phyloP scores from a whole-genome alignment of 2,113 vertebrate species.

The Chamaea fasciata region DNA sequence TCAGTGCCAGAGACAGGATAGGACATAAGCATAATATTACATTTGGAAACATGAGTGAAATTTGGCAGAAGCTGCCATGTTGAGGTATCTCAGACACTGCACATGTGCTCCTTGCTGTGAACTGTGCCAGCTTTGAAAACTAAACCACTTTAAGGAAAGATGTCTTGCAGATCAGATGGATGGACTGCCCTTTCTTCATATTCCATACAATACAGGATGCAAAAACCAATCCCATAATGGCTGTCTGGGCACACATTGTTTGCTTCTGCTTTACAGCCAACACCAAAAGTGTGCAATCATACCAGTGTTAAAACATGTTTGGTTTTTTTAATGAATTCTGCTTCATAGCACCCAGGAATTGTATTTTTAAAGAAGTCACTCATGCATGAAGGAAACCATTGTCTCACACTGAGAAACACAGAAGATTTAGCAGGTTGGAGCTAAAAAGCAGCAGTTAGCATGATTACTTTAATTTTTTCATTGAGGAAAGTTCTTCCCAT shows the following conservation, averaged over 20 bases:
- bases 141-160: conserved; percentile 20
- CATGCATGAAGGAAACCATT: neutral
- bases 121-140: conserved; percentile 21
- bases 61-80: conserved; percentile 23
- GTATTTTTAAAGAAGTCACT: neutral
- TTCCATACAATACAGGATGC: neutral
- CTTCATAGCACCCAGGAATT: neutral
- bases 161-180: neutral
- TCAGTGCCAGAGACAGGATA: conserved; percentile 11
- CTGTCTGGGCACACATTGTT: neutral
- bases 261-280: neutral
- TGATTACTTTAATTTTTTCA: neutral
- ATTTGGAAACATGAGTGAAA: conserved; percentile 59
- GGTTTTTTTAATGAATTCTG: neutral
- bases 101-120: conserved; percentile 16
- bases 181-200: neutral
- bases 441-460: neutral
- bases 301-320: neutral
- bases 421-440: neutral
- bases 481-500: neutral
- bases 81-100: conserved; percentile 26
- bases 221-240: neutral
- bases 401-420: neutral
- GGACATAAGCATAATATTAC: conserved; percentile 61
- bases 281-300: neutral